Evolutionary conservation across 2,113 vertebrate species (phyloP).

Genomic region (Petaurus breviceps): DNA sequence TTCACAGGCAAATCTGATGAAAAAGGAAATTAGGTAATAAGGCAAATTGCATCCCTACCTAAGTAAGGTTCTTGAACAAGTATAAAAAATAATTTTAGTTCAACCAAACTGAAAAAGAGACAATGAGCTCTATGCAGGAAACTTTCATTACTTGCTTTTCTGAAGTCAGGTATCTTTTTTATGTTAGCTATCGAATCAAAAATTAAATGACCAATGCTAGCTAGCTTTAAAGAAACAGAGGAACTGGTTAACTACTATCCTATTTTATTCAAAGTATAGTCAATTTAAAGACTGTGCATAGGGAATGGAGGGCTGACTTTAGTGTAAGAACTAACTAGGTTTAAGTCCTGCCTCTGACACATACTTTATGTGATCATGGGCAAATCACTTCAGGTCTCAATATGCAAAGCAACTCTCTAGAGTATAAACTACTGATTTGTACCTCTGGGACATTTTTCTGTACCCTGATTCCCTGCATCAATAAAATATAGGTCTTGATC

Average conservation of each 20-base stretch:
- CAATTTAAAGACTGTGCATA: background rate
- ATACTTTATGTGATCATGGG: background rate
- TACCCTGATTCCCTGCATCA: background rate
- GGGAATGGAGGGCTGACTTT: background rate
- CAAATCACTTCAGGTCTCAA: background rate
- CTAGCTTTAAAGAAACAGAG: slow-evolving; percentile 48
- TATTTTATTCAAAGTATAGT: background rate
- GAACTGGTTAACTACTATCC: background rate
- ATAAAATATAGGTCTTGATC: background rate
- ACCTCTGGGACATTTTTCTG: background rate
- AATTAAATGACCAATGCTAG: slow-evolving; percentile 47
- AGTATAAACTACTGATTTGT: background rate
- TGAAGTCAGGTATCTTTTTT: slow-evolving; percentile 45
- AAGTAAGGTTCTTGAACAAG: slow-evolving; percentile 10
- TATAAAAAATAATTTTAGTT: background rate
- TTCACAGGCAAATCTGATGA: slow-evolving; percentile 28
- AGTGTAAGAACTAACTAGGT: background rate
- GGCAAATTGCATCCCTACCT: slow-evolving; percentile 38
- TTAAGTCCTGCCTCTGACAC: background rate
- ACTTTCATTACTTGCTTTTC: slow-evolving; percentile 30
- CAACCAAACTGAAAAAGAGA: slow-evolving; percentile 46
- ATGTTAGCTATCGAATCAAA: slow-evolving; percentile 30
- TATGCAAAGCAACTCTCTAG: background rate
- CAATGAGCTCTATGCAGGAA: background rate
- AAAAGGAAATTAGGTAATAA: slow-evolving; percentile 51